phyloP scores from a whole-genome alignment of 2,113 vertebrate species.

The Rhinopomastus cyanomelas region DNA sequence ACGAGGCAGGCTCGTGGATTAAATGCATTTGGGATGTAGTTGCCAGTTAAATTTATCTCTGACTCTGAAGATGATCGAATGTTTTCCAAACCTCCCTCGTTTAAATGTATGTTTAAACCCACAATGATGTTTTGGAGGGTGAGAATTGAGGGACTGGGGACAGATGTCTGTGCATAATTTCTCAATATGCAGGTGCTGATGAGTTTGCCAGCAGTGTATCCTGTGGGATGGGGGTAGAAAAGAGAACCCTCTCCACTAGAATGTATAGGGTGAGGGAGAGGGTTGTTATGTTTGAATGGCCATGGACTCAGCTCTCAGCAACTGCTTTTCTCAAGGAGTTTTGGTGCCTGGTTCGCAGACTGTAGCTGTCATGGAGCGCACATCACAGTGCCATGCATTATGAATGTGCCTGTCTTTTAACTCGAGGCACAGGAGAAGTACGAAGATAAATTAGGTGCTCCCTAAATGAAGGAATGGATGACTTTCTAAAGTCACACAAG shows the following conservation, averaged over 20 bases:
- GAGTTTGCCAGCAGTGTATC: neutral
- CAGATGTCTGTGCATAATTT: neutral
- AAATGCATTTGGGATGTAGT: conserved; percentile 38
- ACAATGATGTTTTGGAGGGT: neutral
- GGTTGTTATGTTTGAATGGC: neutral
- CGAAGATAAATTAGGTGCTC: conserved; percentile 14
- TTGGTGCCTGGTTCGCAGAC: conserved; percentile 28
- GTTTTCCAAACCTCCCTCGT: neutral
- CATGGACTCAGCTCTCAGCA: neutral
- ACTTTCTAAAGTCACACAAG: neutral
- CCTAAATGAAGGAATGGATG: neutral
- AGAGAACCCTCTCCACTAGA: neutral
- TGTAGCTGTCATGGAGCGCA: conserved; percentile 51
- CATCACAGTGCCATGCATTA: conserved; percentile 43
- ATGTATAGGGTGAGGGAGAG: neutral
- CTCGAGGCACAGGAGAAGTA: neutral
- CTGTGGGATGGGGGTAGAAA: neutral
- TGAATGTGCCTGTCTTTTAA: conserved; percentile 44
- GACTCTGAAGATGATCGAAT: neutral
- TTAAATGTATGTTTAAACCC: neutral
- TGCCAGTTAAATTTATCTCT: conserved; percentile 13
- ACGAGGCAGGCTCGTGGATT: neutral
- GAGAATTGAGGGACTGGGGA: neutral
- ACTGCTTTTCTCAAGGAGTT: conserved; percentile 17
- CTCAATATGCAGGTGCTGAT: neutral